Base-by-base conservation (phyloP, 2,888 invertebrate species). In the Drosophila glabriapex region DNA sequence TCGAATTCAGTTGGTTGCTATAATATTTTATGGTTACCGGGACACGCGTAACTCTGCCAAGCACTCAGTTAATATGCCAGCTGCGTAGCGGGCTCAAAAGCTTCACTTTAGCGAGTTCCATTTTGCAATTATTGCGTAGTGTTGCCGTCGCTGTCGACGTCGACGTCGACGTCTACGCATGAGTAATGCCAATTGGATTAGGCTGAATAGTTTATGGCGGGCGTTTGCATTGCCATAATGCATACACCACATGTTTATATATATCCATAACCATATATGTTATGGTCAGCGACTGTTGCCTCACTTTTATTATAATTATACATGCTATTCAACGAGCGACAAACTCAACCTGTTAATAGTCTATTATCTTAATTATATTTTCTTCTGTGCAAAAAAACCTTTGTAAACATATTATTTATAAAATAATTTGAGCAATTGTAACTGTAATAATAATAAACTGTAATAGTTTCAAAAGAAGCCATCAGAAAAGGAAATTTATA, bases 71-170 rank as follows among this genome's bases (percentile, higher is more conserved):
- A 69, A 55, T 61, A 81, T 82, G 80, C 81, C 62, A 43, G 12
- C 50, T 53, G 70, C 70, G 82, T 76, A n/a, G 37, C 63, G n/a
- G 33, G 25, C 61, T 67, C 60, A 76, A 73, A 66, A 63, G 61
- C 64, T 69, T 81, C 33, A 73, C 64, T 46, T 76, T 71, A 62
- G 63, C 50, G 28, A 55, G n/a, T 55, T 60, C 7, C 68, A 75
- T 75, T 75, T 84, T 68, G 67, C 22, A 69, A 80, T 54, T 54
- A 66, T 85, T 83, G 76, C 88, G 85, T 83, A 88, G 85, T 68
- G 55, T 67, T 66, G 76, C 55, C 68, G 67, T 35, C 63, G 62
- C 56, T 68, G 60, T 76, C 69, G 69, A 49, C 63, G 37, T 5
- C 41, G n/a, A 1, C 9, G 67, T 49, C 65, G 65, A 60, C 43